phyloP scores from a whole-genome alignment of 2,113 vertebrate genomes.

The Myotis yumanensis region DNA sequence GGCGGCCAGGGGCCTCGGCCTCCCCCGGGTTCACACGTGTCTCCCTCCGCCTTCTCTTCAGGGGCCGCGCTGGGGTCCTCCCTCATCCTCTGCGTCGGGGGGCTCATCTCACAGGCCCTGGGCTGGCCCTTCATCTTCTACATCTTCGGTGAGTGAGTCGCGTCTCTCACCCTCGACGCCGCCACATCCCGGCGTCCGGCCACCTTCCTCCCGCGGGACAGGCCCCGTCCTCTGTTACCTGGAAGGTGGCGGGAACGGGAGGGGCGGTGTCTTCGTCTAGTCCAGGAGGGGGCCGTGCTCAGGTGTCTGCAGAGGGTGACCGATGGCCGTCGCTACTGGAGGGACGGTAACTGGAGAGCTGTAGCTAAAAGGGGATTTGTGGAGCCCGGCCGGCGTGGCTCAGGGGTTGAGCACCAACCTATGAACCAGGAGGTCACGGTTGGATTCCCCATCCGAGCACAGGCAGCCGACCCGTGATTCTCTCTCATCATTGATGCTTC shows the following conservation, averaged over 20 bases:
- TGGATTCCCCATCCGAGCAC: too few relatives aligned
- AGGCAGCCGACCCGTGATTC: too few relatives aligned
- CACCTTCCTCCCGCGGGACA: neutral
- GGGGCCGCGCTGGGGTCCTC: slow-evolving; percentile 87
- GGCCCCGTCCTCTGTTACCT: neutral
- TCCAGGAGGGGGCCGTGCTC: neutral
- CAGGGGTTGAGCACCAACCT: too few relatives aligned
- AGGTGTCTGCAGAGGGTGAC: neutral
- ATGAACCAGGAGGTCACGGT: too few relatives aligned
- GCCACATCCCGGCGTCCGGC: neutral
- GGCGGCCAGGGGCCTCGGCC: neutral
- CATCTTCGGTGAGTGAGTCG: slow-evolving; percentile 87
- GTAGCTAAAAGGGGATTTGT: neutral
- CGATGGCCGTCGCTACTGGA: neutral
- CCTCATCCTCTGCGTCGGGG: slow-evolving; percentile 87
- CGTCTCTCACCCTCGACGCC: neutral
- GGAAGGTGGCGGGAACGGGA: neutral
- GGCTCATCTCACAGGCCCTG: slow-evolving; percentile 84
- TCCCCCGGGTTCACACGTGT: neutral
- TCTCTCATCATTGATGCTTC: too few relatives aligned
- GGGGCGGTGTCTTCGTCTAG: neutral
- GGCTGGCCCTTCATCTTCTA: slow-evolving; percentile 92
- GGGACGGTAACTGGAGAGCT: neutral
- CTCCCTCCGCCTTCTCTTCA: neutral
- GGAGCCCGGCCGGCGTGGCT: neutral